Percentiles rank a stretch among this genome's conserved stretches.
These are phyloP conservation scores for Lacerta bilineata DNA, from an alignment of 2,797 vertebrate species.

Conservation along the genomic window DNA sequence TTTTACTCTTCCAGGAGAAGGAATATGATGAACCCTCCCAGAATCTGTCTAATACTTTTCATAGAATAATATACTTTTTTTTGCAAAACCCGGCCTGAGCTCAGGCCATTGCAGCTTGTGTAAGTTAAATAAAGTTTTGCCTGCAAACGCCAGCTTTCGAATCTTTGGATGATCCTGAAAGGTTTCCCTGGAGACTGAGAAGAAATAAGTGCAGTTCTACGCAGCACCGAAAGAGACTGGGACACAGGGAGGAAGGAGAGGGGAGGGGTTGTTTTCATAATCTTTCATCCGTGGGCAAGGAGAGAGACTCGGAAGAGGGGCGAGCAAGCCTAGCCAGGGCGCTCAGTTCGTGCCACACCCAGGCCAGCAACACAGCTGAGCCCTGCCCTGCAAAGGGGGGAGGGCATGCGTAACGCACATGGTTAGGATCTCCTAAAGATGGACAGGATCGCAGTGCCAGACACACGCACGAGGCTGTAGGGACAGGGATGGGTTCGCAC, in stretches of 20 bases:
- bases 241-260: too few species aligned
- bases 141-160: too few species aligned
- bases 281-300: neutral
- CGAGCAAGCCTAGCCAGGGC: neutral
- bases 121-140: neutral
- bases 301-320: too few species aligned
- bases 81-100: neutral
- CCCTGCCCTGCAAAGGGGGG: neutral
- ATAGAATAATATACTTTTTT: too few species aligned
- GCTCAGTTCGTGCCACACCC: neutral
- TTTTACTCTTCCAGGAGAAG: neutral
- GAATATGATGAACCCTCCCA: neutral
- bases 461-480: neutral
- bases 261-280: neutral
- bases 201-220: neutral
- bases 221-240: neutral
- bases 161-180: too few species aligned
- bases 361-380: neutral
- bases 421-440: neutral
- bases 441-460: neutral
- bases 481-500: neutral
- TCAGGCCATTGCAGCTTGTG: neutral
- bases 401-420: neutral
- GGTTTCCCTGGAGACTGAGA: accelerated
- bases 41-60: neutral